These are phyloP conservation scores for Stigmatopora argus DNA, from an alignment of 2,113 vertebrate species.

Conservation along the genomic window DNA sequence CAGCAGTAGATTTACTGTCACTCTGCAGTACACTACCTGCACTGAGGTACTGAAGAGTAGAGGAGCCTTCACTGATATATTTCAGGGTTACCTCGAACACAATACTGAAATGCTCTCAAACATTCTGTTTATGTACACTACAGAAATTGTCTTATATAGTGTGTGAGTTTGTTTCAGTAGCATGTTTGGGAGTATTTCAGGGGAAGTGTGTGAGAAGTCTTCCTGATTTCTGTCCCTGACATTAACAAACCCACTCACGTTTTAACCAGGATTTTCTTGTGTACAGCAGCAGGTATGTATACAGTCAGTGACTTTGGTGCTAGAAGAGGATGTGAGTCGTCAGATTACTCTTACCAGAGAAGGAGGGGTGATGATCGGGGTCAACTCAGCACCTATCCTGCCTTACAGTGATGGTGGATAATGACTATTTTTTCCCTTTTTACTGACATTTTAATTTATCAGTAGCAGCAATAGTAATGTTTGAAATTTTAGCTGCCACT, in stretches of 20 bases:
- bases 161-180: not conserved
- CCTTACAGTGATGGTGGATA: constrained; percentile 78
- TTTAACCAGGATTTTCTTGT: constrained; percentile 2
- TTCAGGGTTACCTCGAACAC: not conserved
- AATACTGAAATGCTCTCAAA: not conserved
- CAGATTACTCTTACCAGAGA: constrained; percentile 87
- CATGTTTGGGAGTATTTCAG: too few species aligned
- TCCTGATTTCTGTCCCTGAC: not conserved
- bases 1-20: constrained; percentile 84
- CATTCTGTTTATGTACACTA: not conserved
- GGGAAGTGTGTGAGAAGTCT: not conserved
- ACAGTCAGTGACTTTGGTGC: constrained; percentile 87
- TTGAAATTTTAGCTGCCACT: not conserved
- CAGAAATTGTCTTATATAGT: not conserved
- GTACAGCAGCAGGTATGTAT: constrained; percentile 82
- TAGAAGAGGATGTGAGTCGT: constrained; percentile 85
- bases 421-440: not conserved
- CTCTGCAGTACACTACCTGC: constrained; percentile 86
- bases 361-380: constrained; percentile 81
- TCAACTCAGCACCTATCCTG: constrained; percentile 76
- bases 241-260: too few species aligned
- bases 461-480: not conserved
- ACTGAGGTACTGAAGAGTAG: constrained; percentile 73
- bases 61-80: not conserved
- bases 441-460: not conserved